Conservation (phyloP, 2,888 invertebrate species). For the Patella depressa region DNA sequence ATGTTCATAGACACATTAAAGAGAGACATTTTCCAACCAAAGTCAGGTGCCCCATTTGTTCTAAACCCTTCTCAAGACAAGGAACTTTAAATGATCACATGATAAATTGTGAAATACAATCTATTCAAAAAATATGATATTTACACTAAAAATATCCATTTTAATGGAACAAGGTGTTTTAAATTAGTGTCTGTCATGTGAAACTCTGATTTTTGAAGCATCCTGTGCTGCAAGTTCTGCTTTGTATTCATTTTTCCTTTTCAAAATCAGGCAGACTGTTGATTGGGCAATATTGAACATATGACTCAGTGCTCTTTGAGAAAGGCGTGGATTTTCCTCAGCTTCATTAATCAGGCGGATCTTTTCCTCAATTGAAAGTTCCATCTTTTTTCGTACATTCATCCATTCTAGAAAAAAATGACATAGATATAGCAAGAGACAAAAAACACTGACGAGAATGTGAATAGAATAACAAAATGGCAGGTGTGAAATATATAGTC, state of each 20-base stretch:
- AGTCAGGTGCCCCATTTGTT: background rate
- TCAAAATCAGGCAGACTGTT: background rate
- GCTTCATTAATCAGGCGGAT: background rate
- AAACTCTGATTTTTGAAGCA: too few relatives aligned
- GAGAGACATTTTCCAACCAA: conserved; percentile 6
- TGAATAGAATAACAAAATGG: too few relatives aligned
- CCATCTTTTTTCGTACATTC: background rate
- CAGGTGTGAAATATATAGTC: too few relatives aligned
- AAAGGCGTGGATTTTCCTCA: background rate
- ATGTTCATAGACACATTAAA: background rate
- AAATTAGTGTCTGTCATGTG: too few relatives aligned
- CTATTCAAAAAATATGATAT: too few relatives aligned
- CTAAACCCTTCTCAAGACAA: background rate
- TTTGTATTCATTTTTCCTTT: background rate
- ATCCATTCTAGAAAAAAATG: too few relatives aligned
- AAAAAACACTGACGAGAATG: too few relatives aligned
- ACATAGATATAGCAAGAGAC: too few relatives aligned
- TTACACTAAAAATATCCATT: too few relatives aligned
- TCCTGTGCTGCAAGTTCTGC: too few relatives aligned
- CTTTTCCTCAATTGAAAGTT: background rate
- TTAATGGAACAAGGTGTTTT: too few relatives aligned
- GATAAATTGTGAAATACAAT: background rate
- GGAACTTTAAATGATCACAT: conserved; percentile 4
- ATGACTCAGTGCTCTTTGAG: background rate
- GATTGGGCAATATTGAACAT: background rate